Conservation (phyloP, 1,140 invertebrate genomes). For the Drosophila pseudoobscura region DNA sequence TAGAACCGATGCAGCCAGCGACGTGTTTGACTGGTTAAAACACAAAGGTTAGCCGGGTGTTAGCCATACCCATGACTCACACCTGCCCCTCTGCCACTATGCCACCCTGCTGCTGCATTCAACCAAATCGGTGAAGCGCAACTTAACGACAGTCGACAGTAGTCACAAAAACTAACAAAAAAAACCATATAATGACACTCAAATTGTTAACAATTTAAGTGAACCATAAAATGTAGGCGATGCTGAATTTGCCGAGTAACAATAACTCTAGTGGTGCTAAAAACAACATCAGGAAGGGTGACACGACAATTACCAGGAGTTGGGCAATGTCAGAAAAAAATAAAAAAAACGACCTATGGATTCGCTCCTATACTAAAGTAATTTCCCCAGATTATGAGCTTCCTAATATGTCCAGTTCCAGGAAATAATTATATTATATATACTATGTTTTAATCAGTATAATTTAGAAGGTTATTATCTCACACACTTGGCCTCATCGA, state of each 20-base stretch:
- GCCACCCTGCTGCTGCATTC: constrained; percentile 8
- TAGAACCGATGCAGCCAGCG: constrained; percentile 11
- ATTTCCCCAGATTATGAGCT: too few species aligned
- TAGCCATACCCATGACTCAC: constrained; percentile 70
- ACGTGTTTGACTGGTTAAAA: constrained; percentile 66
- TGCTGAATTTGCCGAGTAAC: constrained; percentile 19
- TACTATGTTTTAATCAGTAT: too few species aligned
- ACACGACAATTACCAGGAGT: constrained; percentile 16
- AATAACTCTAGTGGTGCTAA: not conserved
- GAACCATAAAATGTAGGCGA: constrained; percentile 67
- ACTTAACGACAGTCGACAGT: constrained; percentile 26
- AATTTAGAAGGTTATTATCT: too few species aligned
- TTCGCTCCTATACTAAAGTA: too few species aligned
- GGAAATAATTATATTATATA: too few species aligned
- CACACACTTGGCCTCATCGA: too few species aligned
- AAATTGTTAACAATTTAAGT: constrained; percentile 56
- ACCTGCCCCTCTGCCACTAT: constrained; percentile 40
- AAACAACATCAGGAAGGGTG: constrained; percentile 28
- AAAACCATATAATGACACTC: constrained; percentile 63
- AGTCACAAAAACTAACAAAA: constrained; percentile 16
- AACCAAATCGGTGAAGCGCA: constrained; percentile 50
- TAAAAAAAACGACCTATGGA: too few species aligned
- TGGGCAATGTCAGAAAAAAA: too few species aligned
- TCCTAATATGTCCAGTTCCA: too few species aligned
- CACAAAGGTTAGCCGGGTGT: constrained; percentile 72